Base-by-base conservation (phyloP, 1,140 invertebrate species). In the Brachionus manjavacas region DNA sequence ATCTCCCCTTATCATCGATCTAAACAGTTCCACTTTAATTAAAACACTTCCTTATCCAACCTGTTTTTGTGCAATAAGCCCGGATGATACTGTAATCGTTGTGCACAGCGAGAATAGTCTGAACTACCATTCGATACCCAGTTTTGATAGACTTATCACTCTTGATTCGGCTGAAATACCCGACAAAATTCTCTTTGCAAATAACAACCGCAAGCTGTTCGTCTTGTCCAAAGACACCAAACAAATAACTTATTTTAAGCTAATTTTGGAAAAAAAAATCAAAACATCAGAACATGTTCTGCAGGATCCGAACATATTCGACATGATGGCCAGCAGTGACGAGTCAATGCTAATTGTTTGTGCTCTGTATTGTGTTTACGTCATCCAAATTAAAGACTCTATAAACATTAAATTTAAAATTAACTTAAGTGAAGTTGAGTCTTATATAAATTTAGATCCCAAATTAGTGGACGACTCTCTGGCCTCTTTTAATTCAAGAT, bases 121-220 rank as follows among this genome's bases (percentile, higher is more conserved):
- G 8, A 60, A 81, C 20, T 81, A 81, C 35, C 52, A 64, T 35
- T 39, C 41, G n/a, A 43, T 64, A 25, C 39, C 79, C 9, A 68
- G 39, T 64, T 64, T 81, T 9, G 35, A 81, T 28, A n/a, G 52
- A 41, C 14, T 81, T n/a, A 68, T 81, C 8, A 43, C 52, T 28
- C 52, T 81, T 9, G 79, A 81, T 23, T 60, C 35, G 3, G 2
- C 41, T 64, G 79, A 81, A 81, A 81, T 81, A 81, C 79, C 79
- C 12, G 49, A 81, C 28, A 81, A 64, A 81, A 43, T 81, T 43
- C 9, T 81, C 2, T 81, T 81, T 68, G 35, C n/a, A 4, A 81
- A 81, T 25, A 68, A 81, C 16, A 81, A 81, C 35, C 35, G 35
- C 16, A 68, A 81, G 43, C 14, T 81, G 14, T 64, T 81, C 39